Evolutionary conservation across 2,888 invertebrate species (phyloP).

Genomic region (Diabrotica balteata): DNA sequence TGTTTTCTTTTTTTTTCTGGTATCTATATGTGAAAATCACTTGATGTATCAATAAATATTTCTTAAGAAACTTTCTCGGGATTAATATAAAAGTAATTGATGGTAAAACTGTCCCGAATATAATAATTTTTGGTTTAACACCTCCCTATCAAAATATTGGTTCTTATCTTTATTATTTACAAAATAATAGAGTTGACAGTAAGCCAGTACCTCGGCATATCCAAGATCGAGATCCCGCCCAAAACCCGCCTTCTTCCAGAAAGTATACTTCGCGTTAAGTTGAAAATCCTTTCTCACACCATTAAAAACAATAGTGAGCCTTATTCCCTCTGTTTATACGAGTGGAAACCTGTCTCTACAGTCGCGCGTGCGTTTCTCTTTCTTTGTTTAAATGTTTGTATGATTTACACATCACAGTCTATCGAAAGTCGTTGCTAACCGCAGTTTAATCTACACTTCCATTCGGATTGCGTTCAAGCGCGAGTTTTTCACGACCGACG

Average conservation of each 20-base stretch:
- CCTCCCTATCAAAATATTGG: not conserved
- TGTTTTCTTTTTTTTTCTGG: too few species aligned
- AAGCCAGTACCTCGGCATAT: slow-evolving; percentile 8
- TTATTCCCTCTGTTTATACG: slow-evolving; percentile 53
- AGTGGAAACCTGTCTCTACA: slow-evolving; percentile 50
- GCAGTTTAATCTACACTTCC: slow-evolving; percentile 42
- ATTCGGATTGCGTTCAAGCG: not conserved
- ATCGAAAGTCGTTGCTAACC: slow-evolving; percentile 48
- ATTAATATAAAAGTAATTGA: too few species aligned
- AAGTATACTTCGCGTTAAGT: slow-evolving; percentile 24
- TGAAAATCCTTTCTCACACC: slow-evolving; percentile 34
- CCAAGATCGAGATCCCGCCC: slow-evolving; percentile 26
- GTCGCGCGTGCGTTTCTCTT: slow-evolving; percentile 47
- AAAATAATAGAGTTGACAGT: slow-evolving; percentile 13
- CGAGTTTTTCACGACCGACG: slow-evolving; percentile 10
- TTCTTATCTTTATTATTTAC: slow-evolving; percentile 1
- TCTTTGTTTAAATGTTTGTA: slow-evolving; percentile 18
- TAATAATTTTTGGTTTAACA: slow-evolving; percentile 38
- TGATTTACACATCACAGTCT: slow-evolving; percentile 38
- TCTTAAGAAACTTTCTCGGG: too few species aligned
- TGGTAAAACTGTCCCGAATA: too few species aligned
- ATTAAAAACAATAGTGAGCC: slow-evolving; percentile 52
- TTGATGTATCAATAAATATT: too few species aligned
- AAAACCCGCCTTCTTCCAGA: slow-evolving; percentile 35
- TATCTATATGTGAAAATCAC: too few species aligned